Evolutionary conservation across 2,797 vertebrate species (phyloP), one percentile per base, ranked within the genome.

Genomic region (Danio kyathit): DNA sequence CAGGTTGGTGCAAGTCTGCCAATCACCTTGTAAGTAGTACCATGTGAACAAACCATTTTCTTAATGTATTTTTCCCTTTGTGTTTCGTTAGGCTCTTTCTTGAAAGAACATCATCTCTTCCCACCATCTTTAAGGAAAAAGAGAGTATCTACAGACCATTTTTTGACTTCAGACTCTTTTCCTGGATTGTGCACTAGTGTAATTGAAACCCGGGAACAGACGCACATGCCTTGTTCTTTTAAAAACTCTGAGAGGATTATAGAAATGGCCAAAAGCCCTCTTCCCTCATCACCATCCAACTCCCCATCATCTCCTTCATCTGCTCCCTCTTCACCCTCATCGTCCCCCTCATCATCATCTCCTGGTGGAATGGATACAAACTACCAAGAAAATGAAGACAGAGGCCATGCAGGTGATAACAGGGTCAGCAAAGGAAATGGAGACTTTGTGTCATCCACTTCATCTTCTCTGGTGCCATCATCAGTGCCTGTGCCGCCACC

Each of bases 271-370:
- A 90, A 89, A 86, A 94, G 91, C 86, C 89, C 90, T 74, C 84
- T 84, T 19, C 85, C 82, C 43, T 78, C 86, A 85, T 90, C 93
- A 0, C 90, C 91, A 12, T 91, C 90, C 5, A 88, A 89, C 49
- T 92, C 91, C 40, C 83, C 85, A 1, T 93, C 92, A 2, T 93
- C 93, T 46, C 90, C 92, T 6, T 93, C 91, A 2, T 93, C 93
- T 38, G 80, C 84, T 29, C 89, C 85, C 0, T 93, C 92, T 2
- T 94, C 93, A 12, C 86, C 87, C 6, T 86, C 88, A 19, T 87
- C 86, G 13, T 85, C 87, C 4, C 91, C 90, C 2, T 89, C 93
- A 0, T 92, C 93, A 1, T 92, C 93, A 2, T 92, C 90, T 63
- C 69, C 89, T 46, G 81, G 88, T 16, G 85, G 84, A 82, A 88